Evolutionary conservation across 2,888 invertebrate species (phyloP), one percentile per base, ranked within the genome.

Genomic region (Caenorhabditis sp.): DNA sequence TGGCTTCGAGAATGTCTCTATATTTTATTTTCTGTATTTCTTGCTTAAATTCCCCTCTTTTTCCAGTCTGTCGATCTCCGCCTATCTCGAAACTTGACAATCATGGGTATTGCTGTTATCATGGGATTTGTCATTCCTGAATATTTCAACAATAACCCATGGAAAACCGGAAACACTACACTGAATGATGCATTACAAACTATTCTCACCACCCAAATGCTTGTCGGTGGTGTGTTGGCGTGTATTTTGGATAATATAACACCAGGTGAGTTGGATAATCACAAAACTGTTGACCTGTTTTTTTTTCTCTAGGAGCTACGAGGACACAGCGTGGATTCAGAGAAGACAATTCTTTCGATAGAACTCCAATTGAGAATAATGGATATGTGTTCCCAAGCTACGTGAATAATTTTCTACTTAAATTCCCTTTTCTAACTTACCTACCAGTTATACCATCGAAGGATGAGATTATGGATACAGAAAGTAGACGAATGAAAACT

Each of bases 151-250:
- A 67, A 70, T 25, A 68, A 77, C 38, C 81, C 78, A 7, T 17
- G 77, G 25, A 63, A 68, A 12, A 76, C 76, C 43, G 77, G 75
- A 5, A 66, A 68, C 50, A 31, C 60, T 43, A 65, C 72, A 5
- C 25, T 81, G 31, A 83, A 87, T 58, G 65, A 81, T 27, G 72
- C 81, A 10, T 65, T 87, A 20, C 80, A 78, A 63, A 82, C 84
- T 57, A 71, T 86, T 61, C 61, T 85, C 5, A 76, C 73, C 17
- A 86, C 84, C 27, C 62, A 77, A 67, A 86, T 87, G 87, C 70
- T 90, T 73, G 88, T 89, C 4, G 90, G 89, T 12, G 90, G 90
- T 1, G 59, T 88, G 0, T 61, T 88, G 12, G 89, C 89, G 0
- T 89, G 89, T 72, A 65, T 89, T 38, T 79, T 90, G 52, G 90